These are phyloP conservation scores for Peromyscus nudipes DNA, from an alignment of 2,797 vertebrate species.

Conservation along the genomic window DNA sequence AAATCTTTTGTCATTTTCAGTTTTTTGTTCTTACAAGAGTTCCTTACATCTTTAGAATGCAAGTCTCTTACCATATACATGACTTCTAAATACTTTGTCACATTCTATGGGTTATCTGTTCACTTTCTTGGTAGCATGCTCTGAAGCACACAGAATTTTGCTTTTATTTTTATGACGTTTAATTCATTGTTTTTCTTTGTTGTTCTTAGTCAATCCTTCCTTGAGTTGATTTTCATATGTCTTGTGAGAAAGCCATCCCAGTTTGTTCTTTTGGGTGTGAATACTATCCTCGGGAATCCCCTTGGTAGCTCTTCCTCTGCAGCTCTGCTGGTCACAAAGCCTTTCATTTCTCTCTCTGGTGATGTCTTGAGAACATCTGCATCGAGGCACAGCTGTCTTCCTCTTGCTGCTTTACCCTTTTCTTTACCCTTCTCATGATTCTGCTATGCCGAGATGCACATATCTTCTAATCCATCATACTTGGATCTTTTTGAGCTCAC, in stretches of 20 bases:
- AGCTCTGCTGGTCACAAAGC: background rate
- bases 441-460: background rate
- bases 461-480: background rate
- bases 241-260: background rate
- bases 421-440: background rate
- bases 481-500: background rate
- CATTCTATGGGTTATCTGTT: background rate
- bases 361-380: background rate
- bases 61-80: background rate
- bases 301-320: background rate
- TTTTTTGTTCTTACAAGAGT: slow-evolving; percentile 44
- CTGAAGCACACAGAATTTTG: background rate
- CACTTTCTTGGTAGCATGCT: background rate
- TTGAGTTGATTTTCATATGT: background rate
- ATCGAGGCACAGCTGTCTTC: background rate
- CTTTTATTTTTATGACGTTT: background rate
- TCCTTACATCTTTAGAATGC: background rate
- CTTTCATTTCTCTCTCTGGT: background rate
- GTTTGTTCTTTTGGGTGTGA: background rate
- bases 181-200: background rate
- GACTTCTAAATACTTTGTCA: slow-evolving; percentile 22
- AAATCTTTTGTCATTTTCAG: slow-evolving; percentile 21
- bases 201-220: background rate
- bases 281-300: background rate
- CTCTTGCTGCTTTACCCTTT: background rate